Percentiles rank a stretch among this genome's conserved stretches.
phyloP scores from a whole-genome alignment of 2,797 vertebrate species.

The Chelon labrosus region DNA sequence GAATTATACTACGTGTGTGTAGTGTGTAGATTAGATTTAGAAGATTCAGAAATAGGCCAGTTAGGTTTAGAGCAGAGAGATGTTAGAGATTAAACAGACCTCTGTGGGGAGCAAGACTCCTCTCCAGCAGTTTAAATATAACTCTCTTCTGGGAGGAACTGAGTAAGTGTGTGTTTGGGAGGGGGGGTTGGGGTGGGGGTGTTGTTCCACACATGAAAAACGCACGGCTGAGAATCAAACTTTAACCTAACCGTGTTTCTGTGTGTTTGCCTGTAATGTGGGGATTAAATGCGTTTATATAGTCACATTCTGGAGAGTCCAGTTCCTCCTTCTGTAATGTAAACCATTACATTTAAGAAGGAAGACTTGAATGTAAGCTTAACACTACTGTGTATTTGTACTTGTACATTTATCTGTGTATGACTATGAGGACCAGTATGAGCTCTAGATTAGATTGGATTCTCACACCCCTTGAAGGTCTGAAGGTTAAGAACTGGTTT shows the following conservation, averaged over 20 bases:
- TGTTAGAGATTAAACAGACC: conserved; percentile 82
- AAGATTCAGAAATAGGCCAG: conserved; percentile 77
- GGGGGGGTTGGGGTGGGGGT: conserved; percentile 23
- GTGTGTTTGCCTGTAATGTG: conserved; percentile 16
- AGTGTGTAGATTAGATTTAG: conserved; percentile 21
- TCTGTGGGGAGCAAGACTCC: conserved; percentile 77
- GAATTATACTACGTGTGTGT: conserved; percentile 10
- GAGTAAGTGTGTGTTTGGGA: conserved; percentile 50
- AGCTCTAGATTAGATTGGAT: no score
- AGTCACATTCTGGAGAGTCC: background rate
- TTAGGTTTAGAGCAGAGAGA: conserved; percentile 79
- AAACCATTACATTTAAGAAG: no score
- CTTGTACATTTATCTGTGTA: no score
- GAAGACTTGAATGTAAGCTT: no score
- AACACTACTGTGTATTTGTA: no score
- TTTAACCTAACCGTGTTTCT: conserved; percentile 9
- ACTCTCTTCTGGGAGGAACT: conserved; percentile 74
- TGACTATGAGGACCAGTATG: no score
- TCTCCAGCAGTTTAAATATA: conserved; percentile 81
- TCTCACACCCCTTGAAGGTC: no score
- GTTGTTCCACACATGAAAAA: conserved; percentile 43
- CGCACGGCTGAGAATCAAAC: conserved; percentile 45
- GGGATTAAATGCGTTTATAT: no score
- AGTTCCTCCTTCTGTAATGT: no score
- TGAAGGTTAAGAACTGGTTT: no score